Conservation (phyloP, 2,888 invertebrate species). For the Baronia brevicornis region DNA sequence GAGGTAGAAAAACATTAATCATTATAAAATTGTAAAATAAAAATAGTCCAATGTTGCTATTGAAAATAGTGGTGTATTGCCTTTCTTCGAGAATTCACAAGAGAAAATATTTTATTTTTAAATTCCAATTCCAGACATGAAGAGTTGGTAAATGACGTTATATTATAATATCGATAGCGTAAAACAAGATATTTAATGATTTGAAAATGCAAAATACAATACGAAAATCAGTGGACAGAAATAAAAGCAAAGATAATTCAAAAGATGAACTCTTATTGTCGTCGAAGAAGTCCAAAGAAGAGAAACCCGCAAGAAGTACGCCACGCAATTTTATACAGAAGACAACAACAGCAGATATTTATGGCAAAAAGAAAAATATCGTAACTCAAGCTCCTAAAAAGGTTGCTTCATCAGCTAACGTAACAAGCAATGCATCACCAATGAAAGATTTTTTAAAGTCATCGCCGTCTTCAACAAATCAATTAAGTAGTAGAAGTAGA, state of each 20-base stretch:
- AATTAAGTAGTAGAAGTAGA: conserved; percentile 24
- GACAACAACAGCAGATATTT: conserved; percentile 49
- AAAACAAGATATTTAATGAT: too few species aligned
- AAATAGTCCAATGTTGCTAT: too few species aligned
- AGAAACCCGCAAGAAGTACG: conserved; percentile 39
- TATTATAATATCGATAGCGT: too few species aligned
- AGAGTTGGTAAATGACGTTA: too few species aligned
- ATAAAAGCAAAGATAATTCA: conserved; percentile 27
- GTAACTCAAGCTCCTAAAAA: conserved; percentile 41
- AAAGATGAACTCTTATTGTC: conserved; percentile 32
- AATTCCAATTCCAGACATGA: too few species aligned
- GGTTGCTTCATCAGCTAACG: conserved; percentile 21
- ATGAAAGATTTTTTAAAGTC: conserved; percentile 51
- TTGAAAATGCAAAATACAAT: conserved; percentile 32
- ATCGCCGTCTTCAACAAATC: conserved; percentile 41
- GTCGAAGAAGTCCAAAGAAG: conserved; percentile 32
- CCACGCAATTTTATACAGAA: conserved; percentile 45
- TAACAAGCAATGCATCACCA: conserved; percentile 34
- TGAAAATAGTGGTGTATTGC: too few species aligned
- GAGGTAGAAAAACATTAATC: too few species aligned
- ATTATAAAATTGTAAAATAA: too few species aligned
- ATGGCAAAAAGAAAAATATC: conserved; percentile 36
- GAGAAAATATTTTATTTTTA: too few species aligned
- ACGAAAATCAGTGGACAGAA: conserved; percentile 27
- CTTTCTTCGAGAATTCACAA: too few species aligned